Evolutionary conservation across 2,888 invertebrate genomes (phyloP), one percentile per base, ranked within the genome.

Genomic region (Hololepta plana): DNA sequence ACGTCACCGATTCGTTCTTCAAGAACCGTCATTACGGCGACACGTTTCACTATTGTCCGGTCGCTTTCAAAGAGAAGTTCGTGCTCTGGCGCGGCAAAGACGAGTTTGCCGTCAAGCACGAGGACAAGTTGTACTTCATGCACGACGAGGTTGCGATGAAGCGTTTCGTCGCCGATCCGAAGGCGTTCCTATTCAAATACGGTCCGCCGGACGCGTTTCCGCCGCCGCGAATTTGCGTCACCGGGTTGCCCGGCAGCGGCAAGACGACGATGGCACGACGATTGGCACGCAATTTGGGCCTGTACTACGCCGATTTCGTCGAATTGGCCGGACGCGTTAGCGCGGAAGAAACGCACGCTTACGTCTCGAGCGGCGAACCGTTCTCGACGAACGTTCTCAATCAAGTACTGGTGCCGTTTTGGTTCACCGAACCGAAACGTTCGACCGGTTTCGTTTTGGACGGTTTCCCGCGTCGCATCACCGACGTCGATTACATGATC

Each of bases 1-100:
- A 34, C 20, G 32, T 22, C 14, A 29, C 37, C 13, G 39, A 40
- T 12, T 29, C 17, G 9, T 44, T 44, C 24, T 37, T 35, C 12
- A 32, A 37, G 27, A 46, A 47, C 20, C 44, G 56, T 26, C 51
- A 51, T 30, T 56, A 65, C 28, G 66, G 72, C n/a, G 65, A 67
- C 43, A 67, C 64, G 2, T 53, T 52, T 33, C 39, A 55, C 36
- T 73, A 61, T 39, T 74, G 74, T 40, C 73, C 74, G 1, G 58
- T 72, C 15, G 53, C 65, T n/a, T 62, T 59, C 39, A 48, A 51
- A 28, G 52, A 64, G 20, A 43, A 64, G 36, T 53, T 57, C 20
- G 52, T 67, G 6, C 42, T 73, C 11, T 66, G 70, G 64, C 60
- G 58, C 47, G 73, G 72, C n/a, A 67, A 64, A 44, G 47, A 59